These are phyloP conservation scores for Tribolium castaneum DNA, from an alignment of 1,140 invertebrate species.

Conservation along the genomic window DNA sequence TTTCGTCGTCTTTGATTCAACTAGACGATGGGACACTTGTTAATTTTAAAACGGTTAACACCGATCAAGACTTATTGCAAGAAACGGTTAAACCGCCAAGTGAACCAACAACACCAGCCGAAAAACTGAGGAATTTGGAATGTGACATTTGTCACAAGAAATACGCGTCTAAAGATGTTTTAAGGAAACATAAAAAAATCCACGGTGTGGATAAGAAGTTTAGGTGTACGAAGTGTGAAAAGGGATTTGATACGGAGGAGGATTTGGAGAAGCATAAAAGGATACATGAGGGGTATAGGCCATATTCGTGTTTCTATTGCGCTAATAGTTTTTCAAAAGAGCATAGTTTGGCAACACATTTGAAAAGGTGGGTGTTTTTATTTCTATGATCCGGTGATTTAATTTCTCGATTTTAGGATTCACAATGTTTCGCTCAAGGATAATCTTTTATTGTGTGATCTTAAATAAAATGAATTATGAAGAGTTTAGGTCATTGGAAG, in stretches of 20 bases:
- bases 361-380: constrained; percentile 57
- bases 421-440: not conserved
- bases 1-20: constrained; percentile 28
- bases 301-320: constrained; percentile 71
- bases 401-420: not conserved
- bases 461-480: not conserved
- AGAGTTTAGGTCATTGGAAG: no score
- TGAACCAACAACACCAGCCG: not conserved
- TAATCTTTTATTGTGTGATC: not conserved
- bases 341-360: constrained; percentile 56
- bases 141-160: constrained; percentile 60
- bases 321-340: constrained; percentile 62
- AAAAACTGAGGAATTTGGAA: constrained; percentile 46
- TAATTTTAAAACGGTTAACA: constrained; percentile 30
- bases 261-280: constrained; percentile 79
- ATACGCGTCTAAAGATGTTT: constrained; percentile 57
- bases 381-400: not conserved
- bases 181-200: constrained; percentile 57
- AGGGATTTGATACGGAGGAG: constrained; percentile 66
- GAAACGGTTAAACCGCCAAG: not conserved
- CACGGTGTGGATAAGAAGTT: constrained; percentile 55
- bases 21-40: constrained; percentile 33
- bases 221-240: constrained; percentile 68
- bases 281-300: constrained; percentile 77
- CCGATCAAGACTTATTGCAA: not conserved